Percentiles rank a stretch among this genome's conserved stretches.
phyloP scores from a whole-genome alignment of 2,797 vertebrate species.

The Thripadectes ignobilis region DNA sequence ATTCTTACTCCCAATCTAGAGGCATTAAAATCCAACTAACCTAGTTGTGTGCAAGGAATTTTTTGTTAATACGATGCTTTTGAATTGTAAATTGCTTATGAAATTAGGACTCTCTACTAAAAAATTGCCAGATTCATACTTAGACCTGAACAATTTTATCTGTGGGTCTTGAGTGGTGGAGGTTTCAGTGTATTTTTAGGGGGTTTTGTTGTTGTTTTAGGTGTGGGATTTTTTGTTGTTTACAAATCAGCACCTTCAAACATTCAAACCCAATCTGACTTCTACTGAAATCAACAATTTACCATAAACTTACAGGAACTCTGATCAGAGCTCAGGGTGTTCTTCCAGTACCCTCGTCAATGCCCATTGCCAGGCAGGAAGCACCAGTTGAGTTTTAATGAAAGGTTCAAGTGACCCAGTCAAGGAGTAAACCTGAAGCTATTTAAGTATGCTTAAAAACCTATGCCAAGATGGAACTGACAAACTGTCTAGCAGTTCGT shows the following conservation, averaged over 20 bases:
- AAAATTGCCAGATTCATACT: background rate
- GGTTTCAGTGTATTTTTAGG: rapidly evolving
- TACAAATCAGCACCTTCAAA: background rate
- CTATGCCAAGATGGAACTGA: slow-evolving; percentile 35
- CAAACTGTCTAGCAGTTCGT: slow-evolving; percentile 41
- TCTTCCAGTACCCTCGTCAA: background rate
- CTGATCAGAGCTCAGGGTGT: background rate
- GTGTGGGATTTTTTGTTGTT: background rate
- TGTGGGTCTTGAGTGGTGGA: rapidly evolving
- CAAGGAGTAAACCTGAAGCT: slow-evolving; percentile 36
- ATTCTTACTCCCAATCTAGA: background rate
- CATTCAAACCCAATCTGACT: background rate
- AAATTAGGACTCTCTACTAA: background rate
- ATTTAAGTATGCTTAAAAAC: slow-evolving; percentile 19
- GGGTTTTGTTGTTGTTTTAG: rapidly evolving
- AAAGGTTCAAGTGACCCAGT: background rate
- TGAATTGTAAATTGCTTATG: background rate
- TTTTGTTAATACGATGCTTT: background rate
- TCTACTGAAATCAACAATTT: background rate
- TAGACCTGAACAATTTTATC: background rate
- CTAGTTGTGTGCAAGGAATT: background rate
- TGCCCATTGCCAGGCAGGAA: background rate
- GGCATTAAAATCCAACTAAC: background rate
- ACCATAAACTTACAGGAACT: background rate
- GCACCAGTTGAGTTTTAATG: slow-evolving; percentile 1